Percentiles rank a stretch among this genome's conserved stretches.
Conservation (phyloP, 2,888 invertebrate species). For the Brenthis daphne region DNA sequence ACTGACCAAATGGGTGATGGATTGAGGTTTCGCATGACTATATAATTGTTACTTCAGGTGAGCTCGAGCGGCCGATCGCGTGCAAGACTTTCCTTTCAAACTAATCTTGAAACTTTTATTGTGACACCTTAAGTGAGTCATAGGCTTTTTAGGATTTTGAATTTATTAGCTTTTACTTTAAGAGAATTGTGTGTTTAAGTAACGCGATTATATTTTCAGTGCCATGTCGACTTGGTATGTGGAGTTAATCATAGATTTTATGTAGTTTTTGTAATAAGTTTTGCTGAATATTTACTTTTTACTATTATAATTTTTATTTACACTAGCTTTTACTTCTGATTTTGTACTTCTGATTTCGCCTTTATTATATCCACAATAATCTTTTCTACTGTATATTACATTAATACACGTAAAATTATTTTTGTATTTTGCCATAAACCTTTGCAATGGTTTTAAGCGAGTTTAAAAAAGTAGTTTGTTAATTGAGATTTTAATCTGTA, state of each 20-base stretch:
- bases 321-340: too few species aligned
- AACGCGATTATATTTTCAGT: constrained; percentile 6
- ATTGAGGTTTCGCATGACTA: constrained; percentile 77
- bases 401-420: too few species aligned
- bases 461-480: too few species aligned
- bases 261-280: background rate
- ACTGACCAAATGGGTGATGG: constrained; percentile 73
- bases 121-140: constrained; percentile 53
- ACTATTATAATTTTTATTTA: too few species aligned
- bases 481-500: too few species aligned
- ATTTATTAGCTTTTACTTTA: constrained; percentile 11
- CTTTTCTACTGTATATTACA: too few species aligned
- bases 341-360: too few species aligned
- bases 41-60: constrained; percentile 77
- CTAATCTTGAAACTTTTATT: constrained; percentile 62
- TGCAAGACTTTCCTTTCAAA: constrained; percentile 62
- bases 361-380: too few species aligned
- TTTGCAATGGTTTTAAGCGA: too few species aligned
- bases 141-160: constrained; percentile 34
- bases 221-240: constrained; percentile 6
- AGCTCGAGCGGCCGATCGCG: constrained; percentile 55
- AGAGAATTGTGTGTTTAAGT: background rate
- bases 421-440: too few species aligned
- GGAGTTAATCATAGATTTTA: background rate
- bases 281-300: too few species aligned